Evolutionary conservation across 2,113 vertebrate species (phyloP).

Genomic region (Prinia subflava): DNA sequence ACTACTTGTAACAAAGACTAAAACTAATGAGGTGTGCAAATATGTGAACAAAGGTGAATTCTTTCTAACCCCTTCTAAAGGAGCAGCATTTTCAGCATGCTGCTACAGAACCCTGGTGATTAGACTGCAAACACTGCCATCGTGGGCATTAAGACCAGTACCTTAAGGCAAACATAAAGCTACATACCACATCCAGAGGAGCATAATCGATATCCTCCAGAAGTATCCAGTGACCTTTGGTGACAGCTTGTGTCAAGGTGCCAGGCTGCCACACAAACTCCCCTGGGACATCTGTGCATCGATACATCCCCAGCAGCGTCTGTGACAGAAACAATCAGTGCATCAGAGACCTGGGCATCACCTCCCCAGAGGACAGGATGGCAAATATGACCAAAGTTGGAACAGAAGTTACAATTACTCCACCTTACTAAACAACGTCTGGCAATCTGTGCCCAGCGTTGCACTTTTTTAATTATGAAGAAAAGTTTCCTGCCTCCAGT

Average conservation of each 20-base stretch:
- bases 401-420: not conserved
- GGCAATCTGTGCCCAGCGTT: not conserved
- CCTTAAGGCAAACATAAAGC: not conserved
- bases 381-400: rapidly evolving
- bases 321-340: conserved; percentile 1
- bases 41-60: rapidly evolving
- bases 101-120: not conserved
- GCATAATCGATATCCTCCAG: conserved; percentile 97
- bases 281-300: conserved; percentile 93
- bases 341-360: not conserved
- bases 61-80: not conserved
- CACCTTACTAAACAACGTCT: not conserved
- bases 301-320: conserved; percentile 95
- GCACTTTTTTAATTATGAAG: not conserved
- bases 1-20: not conserved
- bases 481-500: rapidly evolving
- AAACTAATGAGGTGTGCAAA: not conserved
- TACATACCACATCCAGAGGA: conserved; percentile 91
- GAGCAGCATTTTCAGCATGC: not conserved
- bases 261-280: conserved; percentile 97
- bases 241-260: conserved; percentile 89
- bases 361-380: not conserved
- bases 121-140: not conserved
- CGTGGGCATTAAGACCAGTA: not conserved
- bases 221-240: conserved; percentile 91